Evolutionary conservation across 1,140 invertebrate species (phyloP), one percentile per base, ranked within the genome.

Genomic region (Heliconius hewitsoni): DNA sequence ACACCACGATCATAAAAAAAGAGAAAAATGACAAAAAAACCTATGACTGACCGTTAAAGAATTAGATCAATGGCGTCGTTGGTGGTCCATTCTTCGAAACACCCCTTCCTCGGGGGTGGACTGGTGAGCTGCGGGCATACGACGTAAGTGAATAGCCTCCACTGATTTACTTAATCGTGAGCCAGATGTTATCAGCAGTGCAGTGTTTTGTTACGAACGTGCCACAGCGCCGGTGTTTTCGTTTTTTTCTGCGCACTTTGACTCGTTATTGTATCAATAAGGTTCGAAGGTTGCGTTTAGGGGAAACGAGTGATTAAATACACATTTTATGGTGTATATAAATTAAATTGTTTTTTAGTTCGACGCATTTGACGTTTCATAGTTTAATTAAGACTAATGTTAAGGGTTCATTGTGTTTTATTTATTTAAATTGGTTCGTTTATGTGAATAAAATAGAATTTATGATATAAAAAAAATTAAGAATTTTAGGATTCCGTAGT

Each of bases 121-220:
- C 13, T 46, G 42, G 42, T 3, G 42, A 46, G 42, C 42, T 46
- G 42, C 42, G 5, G 42, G 42, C 42, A 16, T 86, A 87, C 84
- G 83, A 78, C 85, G 85, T 79, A 86, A 76, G 80, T 86, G 86
- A 85, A 86, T 86, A 82, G 80, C 77, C 66, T 78, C 83, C 83
- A 84, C 87, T 91, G 90, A 90, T 91, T 90, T 90, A 90, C 86
- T 89, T 88, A 90, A 90, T 90, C 88, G 90, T 91, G 90, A 84
- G 81, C 77, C 79, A 74, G 90, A 91, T 90, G 88, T 81, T 88
- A 90, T 91, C 90, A 81, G 71, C 81, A 82, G 83, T 88, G 80
- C 81, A 87, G 88, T 86, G 84, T 90, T 89, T 89, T 89, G 90
- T 91, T 90, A 89, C 88, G 84, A 81, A 75, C 80, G 76, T 66